Percentiles rank a stretch among this genome's conserved stretches.
phyloP scores from a whole-genome alignment of 1,140 invertebrate genomes.

The Drosophila kanapiae region DNA sequence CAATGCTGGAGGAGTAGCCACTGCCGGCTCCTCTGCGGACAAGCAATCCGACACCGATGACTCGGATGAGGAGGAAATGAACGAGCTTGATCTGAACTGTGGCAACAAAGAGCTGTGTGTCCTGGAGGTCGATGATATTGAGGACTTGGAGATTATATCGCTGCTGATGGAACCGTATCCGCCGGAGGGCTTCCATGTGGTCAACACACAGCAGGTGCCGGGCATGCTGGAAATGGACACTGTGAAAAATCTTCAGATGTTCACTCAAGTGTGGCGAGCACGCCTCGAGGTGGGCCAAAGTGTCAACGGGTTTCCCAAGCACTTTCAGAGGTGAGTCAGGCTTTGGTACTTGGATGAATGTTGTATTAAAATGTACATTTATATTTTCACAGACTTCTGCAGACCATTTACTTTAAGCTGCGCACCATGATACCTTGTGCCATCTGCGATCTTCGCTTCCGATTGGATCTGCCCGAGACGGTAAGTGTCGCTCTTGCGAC shows the following conservation, averaged over 20 bases:
- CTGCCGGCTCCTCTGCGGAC: conserved; percentile 29
- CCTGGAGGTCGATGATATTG: conserved; percentile 94
- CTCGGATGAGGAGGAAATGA: conserved; percentile 91
- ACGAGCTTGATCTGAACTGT: conserved; percentile 91
- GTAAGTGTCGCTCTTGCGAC: no score
- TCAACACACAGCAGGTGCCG: conserved; percentile 93
- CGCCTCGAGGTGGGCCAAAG: conserved; percentile 88
- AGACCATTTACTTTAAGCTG: conserved; percentile 94
- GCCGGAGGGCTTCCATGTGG: conserved; percentile 93
- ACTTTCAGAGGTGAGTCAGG: conserved; percentile 83
- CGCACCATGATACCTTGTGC: conserved; percentile 93
- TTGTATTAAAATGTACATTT: not conserved
- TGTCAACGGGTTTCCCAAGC: conserved; percentile 88
- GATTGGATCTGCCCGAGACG: conserved; percentile 92
- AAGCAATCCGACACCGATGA: conserved; percentile 88
- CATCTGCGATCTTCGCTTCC: conserved; percentile 91
- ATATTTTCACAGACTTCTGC: conserved; percentile 82
- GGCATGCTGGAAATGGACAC: conserved; percentile 89
- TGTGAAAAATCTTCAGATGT: conserved; percentile 94
- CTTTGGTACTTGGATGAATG: not conserved
- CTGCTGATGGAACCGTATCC: conserved; percentile 92
- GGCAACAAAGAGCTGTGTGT: conserved; percentile 94
- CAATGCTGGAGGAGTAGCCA: not conserved
- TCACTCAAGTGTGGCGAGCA: conserved; percentile 92
- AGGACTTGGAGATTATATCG: conserved; percentile 93